Percentiles rank a stretch among this genome's conserved stretches.
Conservation (phyloP, 1,140 invertebrate genomes). For the Neodiprion fabricii region DNA sequence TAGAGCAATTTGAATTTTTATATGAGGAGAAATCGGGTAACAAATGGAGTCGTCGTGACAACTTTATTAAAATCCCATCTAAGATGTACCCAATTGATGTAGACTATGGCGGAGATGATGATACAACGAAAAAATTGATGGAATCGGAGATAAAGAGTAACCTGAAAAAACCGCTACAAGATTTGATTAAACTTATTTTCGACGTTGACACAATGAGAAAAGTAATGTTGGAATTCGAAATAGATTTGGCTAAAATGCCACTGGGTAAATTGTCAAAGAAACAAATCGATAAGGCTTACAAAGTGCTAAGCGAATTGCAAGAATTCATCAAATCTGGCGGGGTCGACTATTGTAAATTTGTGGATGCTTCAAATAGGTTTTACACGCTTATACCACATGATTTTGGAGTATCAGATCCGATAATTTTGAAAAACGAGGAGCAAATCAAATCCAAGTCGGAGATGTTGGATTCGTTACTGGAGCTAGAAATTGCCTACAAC, state of each 20-base stretch:
- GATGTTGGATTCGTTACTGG: conserved; percentile 91
- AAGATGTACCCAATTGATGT: conserved; percentile 90
- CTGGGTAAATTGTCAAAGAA: conserved; percentile 93
- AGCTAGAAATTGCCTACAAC: conserved; percentile 95
- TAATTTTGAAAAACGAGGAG: conserved; percentile 78
- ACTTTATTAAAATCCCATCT: conserved; percentile 84
- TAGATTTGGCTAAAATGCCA: conserved; percentile 97
- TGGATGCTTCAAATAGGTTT: conserved; percentile 90
- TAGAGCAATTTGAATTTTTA: conserved; percentile 69
- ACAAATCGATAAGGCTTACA: conserved; percentile 88
- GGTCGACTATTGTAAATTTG: conserved; percentile 65
- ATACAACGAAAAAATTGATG: conserved; percentile 44
- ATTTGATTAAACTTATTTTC: conserved; percentile 87
- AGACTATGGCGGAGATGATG: conserved; percentile 75
- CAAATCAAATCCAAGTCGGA: conserved; percentile 83
- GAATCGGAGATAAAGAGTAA: conserved; percentile 67
- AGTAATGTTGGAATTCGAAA: conserved; percentile 93
- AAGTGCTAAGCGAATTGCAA: conserved; percentile 80
- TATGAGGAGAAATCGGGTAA: conserved; percentile 91
- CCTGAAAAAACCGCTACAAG: conserved; percentile 79
- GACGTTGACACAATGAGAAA: conserved; percentile 92
- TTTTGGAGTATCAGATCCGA: conserved; percentile 87
- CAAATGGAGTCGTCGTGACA: conserved; percentile 69
- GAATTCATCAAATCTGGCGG: conserved; percentile 65
- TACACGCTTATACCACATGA: conserved; percentile 95